Evolutionary conservation across 2,113 vertebrate genomes (phyloP), one percentile per base, ranked within the genome.

Genomic region (Nansenia antarctica): DNA sequence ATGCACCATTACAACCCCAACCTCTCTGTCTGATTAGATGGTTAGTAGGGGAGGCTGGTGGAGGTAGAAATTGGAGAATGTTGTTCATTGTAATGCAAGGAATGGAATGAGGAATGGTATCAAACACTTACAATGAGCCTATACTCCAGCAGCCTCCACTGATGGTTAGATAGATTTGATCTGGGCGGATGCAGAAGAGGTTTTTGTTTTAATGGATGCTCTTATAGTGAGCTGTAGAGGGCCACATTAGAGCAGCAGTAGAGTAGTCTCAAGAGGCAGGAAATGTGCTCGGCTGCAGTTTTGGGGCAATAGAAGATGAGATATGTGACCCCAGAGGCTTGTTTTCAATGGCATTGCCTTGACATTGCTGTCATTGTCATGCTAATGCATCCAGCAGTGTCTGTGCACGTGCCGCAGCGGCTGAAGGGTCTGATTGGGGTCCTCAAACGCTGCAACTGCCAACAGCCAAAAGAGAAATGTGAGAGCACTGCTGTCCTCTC

Each of bases 231-330:
- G 70, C 82, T 34, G 61, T 55, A 70, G 65, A 73, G 75, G 67
- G 60, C 53, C 27, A 59, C 1, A 1, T 0, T 42, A 49, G 22
- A 75, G 5, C n/a, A n/a, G n/a, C n/a, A n/a, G n/a, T n/a, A n/a
- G n/a, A n/a, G n/a, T n/a, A 34, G 59, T 80, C 82, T 79, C 76
- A 52, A 35, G 74, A 60, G 69, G 65, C 73, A 65, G 53, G 54
- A 79, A 85, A 80, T 52, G 57, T 59, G 71, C 76, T 52, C 11
- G 27, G 63, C 68, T 65, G 72, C 67, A 78, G 45, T 81, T 81
- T 84, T 69, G 39, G 53, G 31, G 27, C 59, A 57, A 57, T 78
- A 69, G 72, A 84, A 63, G 58, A 82, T 79, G 76, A 74, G 37
- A 81, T 67, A 81, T 64, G 67, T 68, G 69, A 68, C 65, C 74